Evolutionary conservation across 2,888 invertebrate genomes (phyloP).

Genomic region (Ornithoptera priamus): DNA sequence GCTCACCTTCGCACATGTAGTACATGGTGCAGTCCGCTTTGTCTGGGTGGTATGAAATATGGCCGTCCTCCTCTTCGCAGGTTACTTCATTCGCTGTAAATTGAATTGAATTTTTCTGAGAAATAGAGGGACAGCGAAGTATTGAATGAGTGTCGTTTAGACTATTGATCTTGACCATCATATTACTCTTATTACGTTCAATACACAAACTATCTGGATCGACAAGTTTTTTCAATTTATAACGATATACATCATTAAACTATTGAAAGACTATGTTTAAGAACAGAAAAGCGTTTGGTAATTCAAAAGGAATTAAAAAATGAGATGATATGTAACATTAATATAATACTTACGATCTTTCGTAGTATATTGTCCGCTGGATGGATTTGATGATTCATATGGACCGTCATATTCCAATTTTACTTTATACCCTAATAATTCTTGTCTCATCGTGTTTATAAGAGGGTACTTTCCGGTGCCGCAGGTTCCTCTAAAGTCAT

Average conservation of each 20-base stretch:
- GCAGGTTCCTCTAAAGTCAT: slow-evolving; percentile 95
- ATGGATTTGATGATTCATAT: slow-evolving; percentile 85
- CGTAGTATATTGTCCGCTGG: slow-evolving; percentile 89
- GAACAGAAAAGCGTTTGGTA: too few relatives aligned
- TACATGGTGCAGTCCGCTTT: slow-evolving; percentile 95
- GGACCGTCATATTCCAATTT: slow-evolving; percentile 92
- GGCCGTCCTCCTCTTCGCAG: slow-evolving; percentile 96
- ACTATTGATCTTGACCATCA: too few relatives aligned
- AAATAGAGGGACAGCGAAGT: too few relatives aligned
- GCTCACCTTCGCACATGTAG: slow-evolving; percentile 97
- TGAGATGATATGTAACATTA: background rate
- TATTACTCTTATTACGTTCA: too few relatives aligned
- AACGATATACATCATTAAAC: too few relatives aligned
- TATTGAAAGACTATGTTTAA: too few relatives aligned
- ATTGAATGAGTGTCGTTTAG: too few relatives aligned
- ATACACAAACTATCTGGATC: too few relatives aligned
- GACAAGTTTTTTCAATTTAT: too few relatives aligned
- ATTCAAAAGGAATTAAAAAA: too few relatives aligned
- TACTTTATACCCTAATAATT: slow-evolving; percentile 90
- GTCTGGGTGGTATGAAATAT: slow-evolving; percentile 95
- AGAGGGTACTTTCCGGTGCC: slow-evolving; percentile 95
- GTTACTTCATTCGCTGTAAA: slow-evolving; percentile 89
- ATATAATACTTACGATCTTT: slow-evolving; percentile 89
- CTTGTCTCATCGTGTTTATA: slow-evolving; percentile 91
- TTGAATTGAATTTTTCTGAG: too few relatives aligned